These are phyloP conservation scores for Apolygus lucorum DNA, from an alignment of 1,140 invertebrate genomes.

Conservation along the genomic window DNA sequence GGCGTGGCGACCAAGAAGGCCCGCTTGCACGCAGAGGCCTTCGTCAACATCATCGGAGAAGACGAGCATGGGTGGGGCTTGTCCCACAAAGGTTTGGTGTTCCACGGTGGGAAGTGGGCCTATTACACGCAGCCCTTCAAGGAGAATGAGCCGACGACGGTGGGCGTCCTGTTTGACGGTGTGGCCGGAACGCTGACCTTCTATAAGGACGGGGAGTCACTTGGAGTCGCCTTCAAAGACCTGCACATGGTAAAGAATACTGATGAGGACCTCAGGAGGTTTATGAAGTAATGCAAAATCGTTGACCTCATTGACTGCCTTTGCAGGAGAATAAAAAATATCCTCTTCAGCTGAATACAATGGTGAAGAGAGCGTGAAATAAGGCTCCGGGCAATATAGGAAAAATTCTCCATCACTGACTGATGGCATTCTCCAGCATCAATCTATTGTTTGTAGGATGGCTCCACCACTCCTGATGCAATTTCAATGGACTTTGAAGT, in stretches of 20 bases:
- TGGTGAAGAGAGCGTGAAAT: no score
- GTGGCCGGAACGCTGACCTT: constrained; percentile 58
- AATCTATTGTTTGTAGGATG: no score
- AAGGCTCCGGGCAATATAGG: no score
- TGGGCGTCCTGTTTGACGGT: constrained; percentile 60
- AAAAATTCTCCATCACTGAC: no score
- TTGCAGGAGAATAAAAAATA: no score
- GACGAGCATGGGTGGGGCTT: constrained; percentile 62
- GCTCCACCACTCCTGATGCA: no score
- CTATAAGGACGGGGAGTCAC: constrained; percentile 57
- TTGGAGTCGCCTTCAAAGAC: constrained; percentile 48
- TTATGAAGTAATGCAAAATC: no score
- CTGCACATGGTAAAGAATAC: constrained; percentile 40
- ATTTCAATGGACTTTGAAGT: no score
- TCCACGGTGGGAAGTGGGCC: constrained; percentile 53
- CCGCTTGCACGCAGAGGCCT: constrained; percentile 53
- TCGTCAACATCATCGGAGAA: constrained; percentile 61
- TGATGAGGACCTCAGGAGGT: neutral
- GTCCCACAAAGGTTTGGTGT: constrained; percentile 62
- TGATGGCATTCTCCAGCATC: no score
- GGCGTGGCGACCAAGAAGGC: constrained; percentile 57
- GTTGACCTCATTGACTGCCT: no score
- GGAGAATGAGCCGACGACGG: constrained; percentile 56
- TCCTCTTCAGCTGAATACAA: no score
- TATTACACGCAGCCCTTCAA: constrained; percentile 58